Percentiles rank a stretch among this genome's conserved stretches.
These are phyloP conservation scores for Trichopria drosophilae DNA, from an alignment of 2,888 invertebrate genomes.

Conservation along the genomic window DNA sequence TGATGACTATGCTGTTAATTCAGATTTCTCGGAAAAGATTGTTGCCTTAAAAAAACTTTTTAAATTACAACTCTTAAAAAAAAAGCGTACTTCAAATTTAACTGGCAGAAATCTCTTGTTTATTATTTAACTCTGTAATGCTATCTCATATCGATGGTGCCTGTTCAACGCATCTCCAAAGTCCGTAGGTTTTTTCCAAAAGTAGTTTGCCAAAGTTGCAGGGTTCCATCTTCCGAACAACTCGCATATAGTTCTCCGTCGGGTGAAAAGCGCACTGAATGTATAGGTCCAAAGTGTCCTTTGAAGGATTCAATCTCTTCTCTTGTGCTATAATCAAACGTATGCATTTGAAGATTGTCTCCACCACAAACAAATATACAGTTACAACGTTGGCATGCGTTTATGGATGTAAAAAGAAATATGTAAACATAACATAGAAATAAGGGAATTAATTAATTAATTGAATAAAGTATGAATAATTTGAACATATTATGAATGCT, in stretches of 20 bases:
- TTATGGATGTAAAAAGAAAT: too few relatives aligned
- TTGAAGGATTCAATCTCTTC: slow-evolving; percentile 95
- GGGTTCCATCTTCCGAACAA: slow-evolving; percentile 96
- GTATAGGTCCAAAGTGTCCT: slow-evolving; percentile 97
- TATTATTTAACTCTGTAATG: slow-evolving; percentile 49
- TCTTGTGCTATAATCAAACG: slow-evolving; percentile 91
- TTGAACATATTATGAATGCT: too few relatives aligned
- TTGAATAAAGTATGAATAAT: too few relatives aligned
- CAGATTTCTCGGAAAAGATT: too few relatives aligned
- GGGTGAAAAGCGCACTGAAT: slow-evolving; percentile 93
- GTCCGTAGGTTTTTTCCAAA: slow-evolving; percentile 91
- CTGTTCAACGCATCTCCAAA: slow-evolving; percentile 79
- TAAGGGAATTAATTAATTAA: too few relatives aligned
- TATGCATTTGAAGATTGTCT: slow-evolving; percentile 97
- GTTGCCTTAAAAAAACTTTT: too few relatives aligned
- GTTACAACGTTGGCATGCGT: too few relatives aligned
- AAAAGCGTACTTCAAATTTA: slow-evolving; percentile 48
- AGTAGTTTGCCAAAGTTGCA: slow-evolving; percentile 95
- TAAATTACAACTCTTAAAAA: too few relatives aligned
- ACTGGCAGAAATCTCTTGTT: slow-evolving; percentile 56
- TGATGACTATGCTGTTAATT: too few relatives aligned
- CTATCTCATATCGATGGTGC: slow-evolving; percentile 50
- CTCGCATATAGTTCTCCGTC: slow-evolving; percentile 97
- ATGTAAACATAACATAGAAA: too few relatives aligned
- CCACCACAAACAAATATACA: slow-evolving; percentile 95